Evolutionary conservation across 2,888 invertebrate genomes (phyloP).

Genomic region (Dexiosoma caninum): DNA sequence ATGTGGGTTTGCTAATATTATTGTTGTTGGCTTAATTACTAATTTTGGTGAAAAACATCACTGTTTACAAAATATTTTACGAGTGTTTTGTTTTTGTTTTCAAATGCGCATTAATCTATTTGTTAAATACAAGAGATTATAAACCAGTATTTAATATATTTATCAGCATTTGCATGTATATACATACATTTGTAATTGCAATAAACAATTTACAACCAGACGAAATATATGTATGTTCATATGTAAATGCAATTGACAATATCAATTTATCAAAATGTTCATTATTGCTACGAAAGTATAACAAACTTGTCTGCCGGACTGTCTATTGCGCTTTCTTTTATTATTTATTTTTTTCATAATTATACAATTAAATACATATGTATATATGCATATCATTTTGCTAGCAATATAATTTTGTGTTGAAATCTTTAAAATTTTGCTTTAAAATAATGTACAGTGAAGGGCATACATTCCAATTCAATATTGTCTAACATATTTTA

Average conservation of each 20-base stretch:
- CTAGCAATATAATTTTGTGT: neutral
- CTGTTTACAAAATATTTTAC: slow-evolving; percentile 21
- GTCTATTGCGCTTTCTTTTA: neutral
- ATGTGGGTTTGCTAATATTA: no score
- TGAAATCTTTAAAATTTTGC: slow-evolving; percentile 1
- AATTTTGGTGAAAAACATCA: slow-evolving; percentile 27
- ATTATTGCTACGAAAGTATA: slow-evolving; percentile 8
- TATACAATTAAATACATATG: no score
- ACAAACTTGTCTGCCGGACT: neutral
- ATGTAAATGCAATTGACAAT: slow-evolving; percentile 36
- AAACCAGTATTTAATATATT: slow-evolving; percentile 8
- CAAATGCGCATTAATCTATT: slow-evolving; percentile 44
- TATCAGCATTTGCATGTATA: neutral
- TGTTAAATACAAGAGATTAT: slow-evolving; percentile 9
- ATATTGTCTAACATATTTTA: no score
- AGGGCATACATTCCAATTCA: neutral
- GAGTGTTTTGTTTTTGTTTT: slow-evolving; percentile 32
- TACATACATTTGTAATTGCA: neutral
- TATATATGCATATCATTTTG: slow-evolving; percentile 3
- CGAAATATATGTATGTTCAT: no score
- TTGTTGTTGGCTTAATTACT: slow-evolving; percentile 25
- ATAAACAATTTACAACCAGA: slow-evolving; percentile 5
- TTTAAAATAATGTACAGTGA: neutral
- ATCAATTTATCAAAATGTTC: slow-evolving; percentile 45
- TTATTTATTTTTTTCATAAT: neutral